A percentile compares a stretch with the other conserved stretches of the same genome.
Conservation (phyloP, 92 coral and sea anemone species). For the Phenganax marumi region DNA sequence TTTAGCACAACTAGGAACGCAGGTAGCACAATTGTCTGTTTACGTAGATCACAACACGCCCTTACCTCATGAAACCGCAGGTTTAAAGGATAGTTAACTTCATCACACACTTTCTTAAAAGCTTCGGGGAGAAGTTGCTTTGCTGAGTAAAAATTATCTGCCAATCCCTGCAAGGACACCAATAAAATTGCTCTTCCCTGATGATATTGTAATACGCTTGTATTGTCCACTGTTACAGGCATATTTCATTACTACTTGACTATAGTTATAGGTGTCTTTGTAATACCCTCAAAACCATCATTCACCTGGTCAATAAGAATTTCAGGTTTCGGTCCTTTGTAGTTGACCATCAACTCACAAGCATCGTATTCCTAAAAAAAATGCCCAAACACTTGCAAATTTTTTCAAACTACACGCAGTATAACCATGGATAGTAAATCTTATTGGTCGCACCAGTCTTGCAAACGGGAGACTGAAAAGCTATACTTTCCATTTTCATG, state of each 20-base stretch:
- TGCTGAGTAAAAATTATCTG: constrained; percentile 76
- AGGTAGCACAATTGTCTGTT: background rate
- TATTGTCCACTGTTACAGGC: too few species aligned
- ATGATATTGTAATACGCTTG: too few species aligned
- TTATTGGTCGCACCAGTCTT: too few species aligned
- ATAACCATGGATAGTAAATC: too few species aligned
- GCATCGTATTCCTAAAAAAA: constrained; percentile 78
- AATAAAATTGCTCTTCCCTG: background rate
- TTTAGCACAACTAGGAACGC: background rate
- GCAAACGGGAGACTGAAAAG: too few species aligned
- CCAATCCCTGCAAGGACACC: constrained; percentile 60
- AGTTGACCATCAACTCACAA: constrained; percentile 76
- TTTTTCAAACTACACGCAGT: too few species aligned
- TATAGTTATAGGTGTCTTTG: background rate
- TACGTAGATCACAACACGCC: background rate
- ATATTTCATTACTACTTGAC: background rate
- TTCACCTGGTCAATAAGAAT: constrained; percentile 90
- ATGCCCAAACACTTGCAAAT: background rate
- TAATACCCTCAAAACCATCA: background rate
- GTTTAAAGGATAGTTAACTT: constrained; percentile 62
- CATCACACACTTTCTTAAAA: constrained; percentile 79
- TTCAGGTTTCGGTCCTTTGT: constrained; percentile 79
- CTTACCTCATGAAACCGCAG: constrained; percentile 81
- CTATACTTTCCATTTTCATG: too few species aligned
- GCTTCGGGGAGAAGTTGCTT: constrained; percentile 92